Conservation (phyloP, 1,140 invertebrate genomes). For the Ridgeia piscesae region DNA sequence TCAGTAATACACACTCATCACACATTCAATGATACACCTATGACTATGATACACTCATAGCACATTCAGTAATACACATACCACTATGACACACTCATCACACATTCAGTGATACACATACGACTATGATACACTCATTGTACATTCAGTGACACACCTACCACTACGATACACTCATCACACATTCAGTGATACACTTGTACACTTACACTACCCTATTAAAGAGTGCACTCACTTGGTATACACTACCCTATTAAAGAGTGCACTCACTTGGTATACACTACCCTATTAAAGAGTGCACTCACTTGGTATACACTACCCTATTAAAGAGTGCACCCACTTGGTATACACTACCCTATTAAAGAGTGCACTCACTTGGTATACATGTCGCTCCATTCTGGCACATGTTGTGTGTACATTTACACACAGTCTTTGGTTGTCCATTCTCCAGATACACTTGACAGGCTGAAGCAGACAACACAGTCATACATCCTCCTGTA, state of each 20-base stretch:
- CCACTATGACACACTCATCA: too few species aligned
- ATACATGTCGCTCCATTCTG: conserved; percentile 10
- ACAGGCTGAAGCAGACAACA: not conserved
- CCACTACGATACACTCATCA: too few species aligned
- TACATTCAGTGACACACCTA: not conserved
- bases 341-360: not conserved
- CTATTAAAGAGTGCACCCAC: not conserved
- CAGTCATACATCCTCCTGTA: not conserved
- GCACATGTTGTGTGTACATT: not conserved
- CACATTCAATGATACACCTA: too few species aligned
- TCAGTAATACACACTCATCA: too few species aligned
- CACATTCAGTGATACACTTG: too few species aligned
- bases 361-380: not conserved
- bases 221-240: not conserved
- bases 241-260: not conserved
- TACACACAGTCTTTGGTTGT: not conserved
- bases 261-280: conserved; percentile 8
- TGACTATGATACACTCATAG: too few species aligned
- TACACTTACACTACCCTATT: not conserved
- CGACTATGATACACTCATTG: not conserved
- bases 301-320: conserved; percentile 3
- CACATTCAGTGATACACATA: not conserved
- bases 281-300: not conserved
- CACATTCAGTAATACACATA: too few species aligned
- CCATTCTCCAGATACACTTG: not conserved